Base-by-base conservation (phyloP, 2,888 invertebrate species). In the Drosophila mimetica region DNA sequence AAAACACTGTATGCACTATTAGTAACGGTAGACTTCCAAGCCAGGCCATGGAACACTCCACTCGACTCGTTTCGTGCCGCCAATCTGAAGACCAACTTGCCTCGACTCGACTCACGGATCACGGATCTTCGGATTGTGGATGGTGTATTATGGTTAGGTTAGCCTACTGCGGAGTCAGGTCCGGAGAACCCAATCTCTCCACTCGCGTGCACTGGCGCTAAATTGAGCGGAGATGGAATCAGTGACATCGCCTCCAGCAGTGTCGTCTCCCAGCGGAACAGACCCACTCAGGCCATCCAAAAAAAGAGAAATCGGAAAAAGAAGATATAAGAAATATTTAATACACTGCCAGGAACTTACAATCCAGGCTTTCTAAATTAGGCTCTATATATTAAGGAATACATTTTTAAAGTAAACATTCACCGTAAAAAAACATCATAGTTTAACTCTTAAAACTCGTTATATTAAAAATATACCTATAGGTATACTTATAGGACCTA, bases 141-240 rank as follows among this genome's bases (percentile, higher is more conserved):
- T 9, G n/a, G 32, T 11, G 37, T 8, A 37, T 13, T n/a, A n/a
- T n/a, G n/a, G n/a, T n/a, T n/a, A n/a, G n/a, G n/a, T n/a, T n/a
- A n/a, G n/a, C n/a, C n/a, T n/a, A 11, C 44, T 14, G 25, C 25
- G 14, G 20, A 16, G 50, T 53, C 55, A 51, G 18, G 60, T 32
- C 36, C 39, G 53, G 52, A 47, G 46, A 14, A 36, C 9, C 37
- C 41, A 18, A 48, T 50, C 57, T 14, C 55, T 22, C 59, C 39
- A 54, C 46, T 87, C 85, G 82, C 87, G 88, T 83, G 85, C 76
- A 71, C 59, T 61, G 70, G 67, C 57, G 71, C 61, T 65, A 67
- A 59, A 71, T 76, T 78, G 82, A 85, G 82, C 72, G 74, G 64
- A 71, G 79, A 66, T 71, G 51, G 66, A 71, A 77, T 53, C 73